phyloP scores from a whole-genome alignment of 2,113 vertebrate species.

The Heterotilapia buettikoferi region DNA sequence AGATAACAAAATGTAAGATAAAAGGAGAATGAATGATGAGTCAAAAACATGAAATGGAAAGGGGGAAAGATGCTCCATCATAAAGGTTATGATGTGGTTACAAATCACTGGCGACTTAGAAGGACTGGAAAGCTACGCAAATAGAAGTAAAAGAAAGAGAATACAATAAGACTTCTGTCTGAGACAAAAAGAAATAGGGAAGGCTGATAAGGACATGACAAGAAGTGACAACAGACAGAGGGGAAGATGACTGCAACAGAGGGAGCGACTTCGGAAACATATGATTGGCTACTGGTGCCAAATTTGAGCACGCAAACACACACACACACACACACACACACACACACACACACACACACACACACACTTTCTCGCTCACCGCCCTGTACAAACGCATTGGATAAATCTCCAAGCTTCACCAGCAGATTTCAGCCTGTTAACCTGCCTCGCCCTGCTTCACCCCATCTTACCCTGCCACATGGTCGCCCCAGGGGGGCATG shows the following conservation, averaged over 20 bases:
- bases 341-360: background rate
- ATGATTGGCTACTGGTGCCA: slow-evolving; percentile 42
- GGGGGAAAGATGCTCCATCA: background rate
- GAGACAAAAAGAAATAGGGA: background rate
- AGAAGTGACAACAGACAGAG: slow-evolving; percentile 26
- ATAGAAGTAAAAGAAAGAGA: background rate
- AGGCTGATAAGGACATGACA: slow-evolving; percentile 6
- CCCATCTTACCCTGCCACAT: slow-evolving; percentile 45
- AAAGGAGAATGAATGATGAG: background rate
- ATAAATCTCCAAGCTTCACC: slow-evolving; percentile 9
- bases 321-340: background rate
- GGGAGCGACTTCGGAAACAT: slow-evolving; percentile 45
- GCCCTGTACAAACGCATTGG: background rate
- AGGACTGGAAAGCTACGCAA: background rate
- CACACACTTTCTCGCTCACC: background rate
- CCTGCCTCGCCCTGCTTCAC: slow-evolving; percentile 34
- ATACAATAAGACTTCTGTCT: background rate
- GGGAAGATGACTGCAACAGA: background rate
- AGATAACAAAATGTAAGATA: background rate
- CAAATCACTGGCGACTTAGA: background rate
- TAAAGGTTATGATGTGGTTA: background rate
- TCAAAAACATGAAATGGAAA: background rate
- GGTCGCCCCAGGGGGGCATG: background rate
- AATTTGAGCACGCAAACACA: background rate
- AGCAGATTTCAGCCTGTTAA: slow-evolving; percentile 48